These are phyloP conservation scores for Anoplolepis gracilipes DNA, from an alignment of 1,140 invertebrate species.

Conservation along the genomic window DNA sequence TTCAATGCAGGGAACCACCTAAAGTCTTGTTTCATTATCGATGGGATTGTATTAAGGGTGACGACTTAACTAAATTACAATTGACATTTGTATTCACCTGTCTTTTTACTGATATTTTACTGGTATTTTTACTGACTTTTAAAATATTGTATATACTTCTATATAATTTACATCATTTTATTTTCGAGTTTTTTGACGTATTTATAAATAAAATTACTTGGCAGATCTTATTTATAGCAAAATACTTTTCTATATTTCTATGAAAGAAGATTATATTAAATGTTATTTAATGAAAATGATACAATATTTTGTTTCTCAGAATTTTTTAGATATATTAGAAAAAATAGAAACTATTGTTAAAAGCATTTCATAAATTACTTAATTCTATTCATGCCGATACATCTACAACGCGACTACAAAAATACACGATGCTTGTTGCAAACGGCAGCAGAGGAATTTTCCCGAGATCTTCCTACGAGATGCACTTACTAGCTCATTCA, in stretches of 20 bases:
- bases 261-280: not conserved
- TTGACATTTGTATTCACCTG: not conserved
- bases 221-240: no score
- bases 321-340: no score
- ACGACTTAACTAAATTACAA: conserved; percentile 20
- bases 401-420: not conserved
- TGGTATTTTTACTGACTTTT: not conserved
- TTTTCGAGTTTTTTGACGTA: not conserved
- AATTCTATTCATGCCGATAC: not conserved
- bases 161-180: not conserved
- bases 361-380: not conserved
- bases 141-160: not conserved
- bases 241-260: not conserved
- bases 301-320: no score
- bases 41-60: not conserved
- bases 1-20: not conserved
- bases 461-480: conserved; percentile 27
- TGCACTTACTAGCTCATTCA: conserved; percentile 44
- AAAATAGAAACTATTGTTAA: not conserved
- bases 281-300: not conserved
- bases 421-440: not conserved
- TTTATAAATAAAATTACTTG: no score
- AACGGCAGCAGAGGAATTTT: conserved; percentile 20
- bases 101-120: not conserved
- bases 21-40: conserved; percentile 37